A percentile compares a stretch with the other conserved stretches of the same genome.
Conservation (phyloP, 2,888 invertebrate genomes). For the Euplexia lucipara region DNA sequence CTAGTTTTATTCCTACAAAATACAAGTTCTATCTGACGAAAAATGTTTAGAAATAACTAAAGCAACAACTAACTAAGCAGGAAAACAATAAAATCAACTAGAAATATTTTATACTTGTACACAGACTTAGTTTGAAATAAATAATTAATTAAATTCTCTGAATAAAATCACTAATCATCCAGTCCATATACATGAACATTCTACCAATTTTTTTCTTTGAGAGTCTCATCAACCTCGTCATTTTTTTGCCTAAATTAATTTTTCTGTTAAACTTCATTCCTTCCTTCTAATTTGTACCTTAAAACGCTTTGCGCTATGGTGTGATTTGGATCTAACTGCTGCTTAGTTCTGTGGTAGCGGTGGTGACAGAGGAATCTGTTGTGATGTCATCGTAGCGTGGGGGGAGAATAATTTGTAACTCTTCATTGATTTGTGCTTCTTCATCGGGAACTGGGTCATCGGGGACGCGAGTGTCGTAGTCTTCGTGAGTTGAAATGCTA, state of each 20-base stretch:
- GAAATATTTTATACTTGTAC: conserved; percentile 37
- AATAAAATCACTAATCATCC: conserved; percentile 74
- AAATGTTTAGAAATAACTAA: conserved; percentile 16
- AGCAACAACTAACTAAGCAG: conserved; percentile 1
- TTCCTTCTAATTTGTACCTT: conserved; percentile 23
- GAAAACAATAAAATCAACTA: conserved; percentile 18
- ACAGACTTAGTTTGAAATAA: conserved; percentile 27
- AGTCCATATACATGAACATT: conserved; percentile 74
- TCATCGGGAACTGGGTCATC: conserved; percentile 82
- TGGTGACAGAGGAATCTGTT: conserved; percentile 74
- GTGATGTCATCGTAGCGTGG: conserved; percentile 84
- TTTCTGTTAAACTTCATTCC: conserved; percentile 64
- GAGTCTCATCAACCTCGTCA: conserved; percentile 67
- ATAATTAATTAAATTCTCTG: conserved; percentile 47
- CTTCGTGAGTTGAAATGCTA: conserved; percentile 73
- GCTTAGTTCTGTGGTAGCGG: conserved; percentile 65
- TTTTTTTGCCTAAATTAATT: conserved; percentile 63
- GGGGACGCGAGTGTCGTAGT: conserved; percentile 74
- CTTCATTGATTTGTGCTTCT: conserved; percentile 82
- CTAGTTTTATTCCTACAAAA: conserved; percentile 71
- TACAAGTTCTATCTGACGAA: conserved; percentile 14
- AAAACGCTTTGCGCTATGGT: conserved; percentile 21
- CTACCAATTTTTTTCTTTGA: conserved; percentile 69
- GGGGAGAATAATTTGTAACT: conserved; percentile 86
- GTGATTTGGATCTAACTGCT: conserved; percentile 52